phyloP scores from a whole-genome alignment of 2,113 vertebrate genomes.

The Ibidorhyncha struthersii region DNA sequence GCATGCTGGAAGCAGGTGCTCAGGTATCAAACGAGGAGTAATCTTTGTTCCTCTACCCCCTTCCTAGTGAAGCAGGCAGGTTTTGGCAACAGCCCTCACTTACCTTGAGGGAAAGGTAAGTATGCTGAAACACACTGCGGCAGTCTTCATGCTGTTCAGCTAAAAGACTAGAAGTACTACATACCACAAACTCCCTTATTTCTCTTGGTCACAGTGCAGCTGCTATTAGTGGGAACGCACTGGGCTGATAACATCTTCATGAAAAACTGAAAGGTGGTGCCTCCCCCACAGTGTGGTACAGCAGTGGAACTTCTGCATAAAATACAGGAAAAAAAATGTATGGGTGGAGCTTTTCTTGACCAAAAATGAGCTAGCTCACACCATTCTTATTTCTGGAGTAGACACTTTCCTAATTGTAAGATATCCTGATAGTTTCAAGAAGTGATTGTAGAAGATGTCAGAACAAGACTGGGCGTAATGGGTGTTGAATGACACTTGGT shows the following conservation, averaged over 20 bases:
- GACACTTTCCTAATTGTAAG: background rate
- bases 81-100: background rate
- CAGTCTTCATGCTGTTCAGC: background rate
- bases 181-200: background rate
- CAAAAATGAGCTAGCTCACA: background rate
- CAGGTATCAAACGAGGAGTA: background rate
- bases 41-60: fast-evolving
- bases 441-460: background rate
- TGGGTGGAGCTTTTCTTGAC: background rate
- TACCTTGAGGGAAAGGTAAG: background rate
- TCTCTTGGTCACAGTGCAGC: background rate
- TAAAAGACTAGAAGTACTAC: background rate
- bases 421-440: background rate
- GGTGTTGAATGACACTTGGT: background rate
- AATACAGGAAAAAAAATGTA: background rate
- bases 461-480: background rate
- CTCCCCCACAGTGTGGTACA: background rate
- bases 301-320: background rate
- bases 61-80: background rate
- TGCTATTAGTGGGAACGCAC: background rate
- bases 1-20: background rate
- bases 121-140: background rate
- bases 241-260: background rate
- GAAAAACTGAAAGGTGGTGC: background rate
- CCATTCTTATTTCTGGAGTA: background rate